Conservation (phyloP, 2,888 invertebrate genomes). For the Scaptomyza flava region DNA sequence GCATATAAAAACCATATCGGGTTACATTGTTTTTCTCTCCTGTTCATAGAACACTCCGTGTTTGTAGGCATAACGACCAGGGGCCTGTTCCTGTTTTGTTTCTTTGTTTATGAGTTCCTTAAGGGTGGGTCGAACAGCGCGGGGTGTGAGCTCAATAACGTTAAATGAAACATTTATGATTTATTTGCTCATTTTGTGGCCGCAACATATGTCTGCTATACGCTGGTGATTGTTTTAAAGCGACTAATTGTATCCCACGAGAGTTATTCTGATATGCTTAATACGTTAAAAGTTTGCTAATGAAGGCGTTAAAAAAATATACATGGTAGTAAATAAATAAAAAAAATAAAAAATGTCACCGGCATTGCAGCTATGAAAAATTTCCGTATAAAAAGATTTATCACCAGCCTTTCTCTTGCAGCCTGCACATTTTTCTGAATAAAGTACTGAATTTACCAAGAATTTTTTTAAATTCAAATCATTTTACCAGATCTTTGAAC, state of each 20-base stretch:
- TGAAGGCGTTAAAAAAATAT: conserved; percentile 26
- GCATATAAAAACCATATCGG: conserved; percentile 54
- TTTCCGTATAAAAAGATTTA: conserved; percentile 9
- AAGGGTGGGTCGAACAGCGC: conserved; percentile 39
- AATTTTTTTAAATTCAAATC: conserved; percentile 41
- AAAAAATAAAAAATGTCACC: neutral
- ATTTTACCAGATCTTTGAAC: conserved; percentile 47
- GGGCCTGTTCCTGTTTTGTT: conserved; percentile 28
- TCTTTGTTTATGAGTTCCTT: conserved; percentile 7
- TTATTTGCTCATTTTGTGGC: conserved; percentile 77
- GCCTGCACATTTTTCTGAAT: conserved; percentile 4
- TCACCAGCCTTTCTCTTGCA: neutral
- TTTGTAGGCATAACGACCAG: conserved; percentile 68
- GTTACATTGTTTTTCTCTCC: conserved; percentile 62
- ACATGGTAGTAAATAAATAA: too few relatives aligned
- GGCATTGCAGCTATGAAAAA: neutral
- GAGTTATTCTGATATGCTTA: conserved; percentile 34
- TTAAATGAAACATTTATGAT: conserved; percentile 73
- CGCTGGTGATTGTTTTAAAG: conserved; percentile 55
- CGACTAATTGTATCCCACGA: conserved; percentile 68
- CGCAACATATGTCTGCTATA: conserved; percentile 57
- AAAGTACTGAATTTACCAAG: conserved; percentile 20
- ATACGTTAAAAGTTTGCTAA: conserved; percentile 49
- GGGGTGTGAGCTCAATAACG: conserved; percentile 63
- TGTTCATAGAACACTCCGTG: conserved; percentile 52